Evolutionary conservation across 2,888 invertebrate genomes (phyloP), one percentile per base, ranked within the genome.

Genomic region (Apotomis capreana): DNA sequence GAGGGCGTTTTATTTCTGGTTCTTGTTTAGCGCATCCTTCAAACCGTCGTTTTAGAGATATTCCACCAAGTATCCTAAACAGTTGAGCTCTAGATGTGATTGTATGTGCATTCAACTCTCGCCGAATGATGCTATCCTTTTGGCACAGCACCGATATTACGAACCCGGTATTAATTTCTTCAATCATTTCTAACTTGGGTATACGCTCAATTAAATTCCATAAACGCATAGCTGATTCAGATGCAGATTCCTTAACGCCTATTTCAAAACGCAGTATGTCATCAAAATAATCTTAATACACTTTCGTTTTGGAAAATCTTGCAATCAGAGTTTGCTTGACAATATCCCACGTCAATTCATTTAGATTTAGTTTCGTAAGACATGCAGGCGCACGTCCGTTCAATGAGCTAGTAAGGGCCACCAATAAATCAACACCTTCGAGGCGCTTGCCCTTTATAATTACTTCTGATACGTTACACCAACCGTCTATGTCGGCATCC

Each of bases 231-330:
- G 67, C 77, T 10, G 78, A 9, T 65, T 77, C 75, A 37, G 60
- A 52, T 0, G 77, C 74, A 0, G 69, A 74, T 54, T 79, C 77
- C 37, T 77, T 76, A 0, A n/a, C 3, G 4, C 58, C 61, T 1
- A 78, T 67, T 75, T 77, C 74, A 61, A 78, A 77, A 0, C 74
- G 70, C 10, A 77, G 0, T 1, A 78, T 69, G 0, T 77, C 75
- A 37, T 80, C 78, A 36, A 79, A 79, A n/a, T 78, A 70, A 49
- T 79, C 78, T 68, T 78, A 78, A 5, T 67, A 3, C 4, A 78
- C 13, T 40, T 55, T 79, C 1, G 78, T 77, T 52, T 64, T 75
- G 0, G 44, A 52, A 73, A 79, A 78, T 69, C 49, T 78, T 1
- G 77, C 76, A 12, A 74, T 44, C 4, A 77, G 46, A 9, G 46